phyloP scores from a whole-genome alignment of 2,113 vertebrate species.

The Ciconia stormi region DNA sequence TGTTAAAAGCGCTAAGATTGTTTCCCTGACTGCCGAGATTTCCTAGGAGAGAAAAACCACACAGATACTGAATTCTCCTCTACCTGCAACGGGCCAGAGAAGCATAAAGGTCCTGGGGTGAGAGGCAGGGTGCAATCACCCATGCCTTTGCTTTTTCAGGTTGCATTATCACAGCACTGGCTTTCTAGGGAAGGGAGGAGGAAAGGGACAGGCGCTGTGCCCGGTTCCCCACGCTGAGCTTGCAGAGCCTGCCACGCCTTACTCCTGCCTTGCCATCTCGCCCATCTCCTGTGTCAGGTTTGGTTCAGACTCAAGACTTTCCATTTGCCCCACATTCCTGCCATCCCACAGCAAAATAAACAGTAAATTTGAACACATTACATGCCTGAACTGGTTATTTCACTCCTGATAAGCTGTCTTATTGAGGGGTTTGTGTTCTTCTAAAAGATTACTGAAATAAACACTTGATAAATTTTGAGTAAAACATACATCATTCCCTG shows the following conservation, averaged over 20 bases:
- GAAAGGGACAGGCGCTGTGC: not conserved
- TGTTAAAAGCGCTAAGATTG: conserved; percentile 17
- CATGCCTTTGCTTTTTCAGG: not conserved
- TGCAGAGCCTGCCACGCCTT: rapidly evolving
- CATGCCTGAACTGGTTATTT: not conserved
- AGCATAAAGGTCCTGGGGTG: not conserved
- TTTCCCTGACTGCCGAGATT: conserved; percentile 34
- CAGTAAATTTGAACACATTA: not conserved
- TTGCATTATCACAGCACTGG: not conserved
- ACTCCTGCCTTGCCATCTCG: not conserved
- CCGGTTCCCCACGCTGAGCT: not conserved
- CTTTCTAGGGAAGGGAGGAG: not conserved
- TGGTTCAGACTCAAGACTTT: not conserved
- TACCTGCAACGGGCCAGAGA: not conserved
- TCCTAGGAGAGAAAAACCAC: not conserved
- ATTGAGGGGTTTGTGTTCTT: not conserved
- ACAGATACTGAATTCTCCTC: not conserved
- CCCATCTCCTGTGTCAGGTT: rapidly evolving
- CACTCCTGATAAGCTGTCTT: not conserved
- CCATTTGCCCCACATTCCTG: not conserved
- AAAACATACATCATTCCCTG: rapidly evolving
- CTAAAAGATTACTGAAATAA: not conserved
- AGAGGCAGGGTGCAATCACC: not conserved
- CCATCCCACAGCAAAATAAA: not conserved
- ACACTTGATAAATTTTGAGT: not conserved